Conservation (phyloP, 2,888 invertebrate species). For the Pocota personata region DNA sequence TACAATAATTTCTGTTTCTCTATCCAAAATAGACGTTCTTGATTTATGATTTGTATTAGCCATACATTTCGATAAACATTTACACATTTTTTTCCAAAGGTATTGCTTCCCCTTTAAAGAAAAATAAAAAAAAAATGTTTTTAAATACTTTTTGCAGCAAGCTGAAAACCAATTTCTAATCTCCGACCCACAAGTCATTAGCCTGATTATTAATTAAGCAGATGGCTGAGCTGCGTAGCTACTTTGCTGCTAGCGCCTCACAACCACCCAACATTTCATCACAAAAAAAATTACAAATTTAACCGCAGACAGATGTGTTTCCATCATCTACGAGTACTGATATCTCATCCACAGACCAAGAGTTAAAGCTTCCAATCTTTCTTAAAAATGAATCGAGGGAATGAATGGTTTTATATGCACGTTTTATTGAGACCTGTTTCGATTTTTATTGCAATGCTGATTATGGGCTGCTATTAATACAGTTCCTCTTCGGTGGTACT, state of each 20-base stretch:
- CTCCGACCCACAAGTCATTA: slow-evolving; percentile 67
- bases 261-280: slow-evolving; percentile 32
- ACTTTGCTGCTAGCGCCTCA: slow-evolving; percentile 29
- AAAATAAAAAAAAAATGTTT: background rate
- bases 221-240: slow-evolving; percentile 50
- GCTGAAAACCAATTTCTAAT: slow-evolving; percentile 50
- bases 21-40: background rate
- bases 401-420: slow-evolving; percentile 55
- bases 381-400: slow-evolving; percentile 43
- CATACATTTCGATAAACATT: background rate
- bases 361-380: slow-evolving; percentile 60
- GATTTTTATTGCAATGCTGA: slow-evolving; percentile 69
- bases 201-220: slow-evolving; percentile 72
- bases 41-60: background rate
- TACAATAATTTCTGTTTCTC: background rate
- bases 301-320: slow-evolving; percentile 69
- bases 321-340: slow-evolving; percentile 35
- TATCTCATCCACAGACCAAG: slow-evolving; percentile 15
- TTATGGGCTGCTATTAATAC: slow-evolving; percentile 57
- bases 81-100: background rate
- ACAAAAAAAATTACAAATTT: slow-evolving; percentile 38
- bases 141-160: slow-evolving; percentile 9
- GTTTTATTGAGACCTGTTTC: slow-evolving; percentile 65
- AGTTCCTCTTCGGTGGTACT: slow-evolving; percentile 12
- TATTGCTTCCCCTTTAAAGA: background rate